Base-by-base conservation (phyloP, 2,797 vertebrate species). In the Enteromius viviparus region DNA sequence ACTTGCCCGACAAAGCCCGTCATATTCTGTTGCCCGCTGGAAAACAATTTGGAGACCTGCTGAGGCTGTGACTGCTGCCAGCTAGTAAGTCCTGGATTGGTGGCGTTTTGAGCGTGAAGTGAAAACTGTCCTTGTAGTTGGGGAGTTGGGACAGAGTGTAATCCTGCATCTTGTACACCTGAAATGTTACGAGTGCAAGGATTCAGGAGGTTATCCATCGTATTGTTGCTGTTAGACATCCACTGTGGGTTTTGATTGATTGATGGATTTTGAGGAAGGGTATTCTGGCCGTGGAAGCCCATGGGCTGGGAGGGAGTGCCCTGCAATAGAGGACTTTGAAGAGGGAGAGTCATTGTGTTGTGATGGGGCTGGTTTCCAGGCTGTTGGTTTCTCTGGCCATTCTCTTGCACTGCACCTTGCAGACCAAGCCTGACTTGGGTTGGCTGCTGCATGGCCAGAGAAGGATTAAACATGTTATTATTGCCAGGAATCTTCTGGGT, bases 1-100 rank as follows among this genome's bases (percentile, higher is more conserved):
- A 86, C 77, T 37, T 89, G 90, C 76, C 51, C 82, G 45, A 87
- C 80, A 68, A 86, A 70, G 51, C 71, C 26, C 0, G 60, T 60
- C 60, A 83, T 60, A 7, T 86, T 88, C 7, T 87, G 92, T 77
- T 85, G 87, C 47, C 85, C 84, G 0, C 84, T 81, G 7, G 89
- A 76, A 42, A 89, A 34, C 0, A 19, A 42, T 55, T 58, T 72
- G 17, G 83, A 64, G 19, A 71, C 58, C 47, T 75, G 72, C 40
- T 87, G 87, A 51, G 81, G 70, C 76, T 87, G 87, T 40, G 89
- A 69, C 23, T 80, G 82, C 2, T 82, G 64, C 92, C 93, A 93
- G 1, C 85, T 34, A 23, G 51, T 51, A 14, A 76, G 82, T 32
- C 83, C 89, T 68, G 90, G 89, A 21, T 32, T 86, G 9, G 86